Evolutionary conservation across 2,797 vertebrate species (phyloP).

Genomic region (Eulemur coronatus): DNA sequence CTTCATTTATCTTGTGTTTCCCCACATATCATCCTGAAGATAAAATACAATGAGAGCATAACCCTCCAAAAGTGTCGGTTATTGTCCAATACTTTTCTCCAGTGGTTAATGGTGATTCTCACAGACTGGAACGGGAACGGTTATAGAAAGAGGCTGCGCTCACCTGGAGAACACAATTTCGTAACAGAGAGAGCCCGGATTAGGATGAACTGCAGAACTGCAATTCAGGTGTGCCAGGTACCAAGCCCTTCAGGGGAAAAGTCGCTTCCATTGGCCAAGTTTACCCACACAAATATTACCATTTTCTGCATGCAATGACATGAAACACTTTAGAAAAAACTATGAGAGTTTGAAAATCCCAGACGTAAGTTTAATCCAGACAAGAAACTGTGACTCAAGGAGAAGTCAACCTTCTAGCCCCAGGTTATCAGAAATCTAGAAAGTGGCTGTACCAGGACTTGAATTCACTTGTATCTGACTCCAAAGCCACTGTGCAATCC

Average conservation of each 20-base stretch:
- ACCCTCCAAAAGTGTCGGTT: background rate
- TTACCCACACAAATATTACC: background rate
- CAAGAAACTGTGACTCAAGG: background rate
- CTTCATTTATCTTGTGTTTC: background rate
- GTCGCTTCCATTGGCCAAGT: background rate
- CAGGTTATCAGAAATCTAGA: background rate
- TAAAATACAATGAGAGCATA: constrained; percentile 25
- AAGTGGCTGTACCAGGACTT: background rate
- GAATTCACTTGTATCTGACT: background rate
- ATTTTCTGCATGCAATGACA: background rate
- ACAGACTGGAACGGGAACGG: background rate
- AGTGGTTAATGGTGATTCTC: constrained; percentile 17
- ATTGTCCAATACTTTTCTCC: background rate
- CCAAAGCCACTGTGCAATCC: background rate
- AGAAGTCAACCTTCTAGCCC: background rate
- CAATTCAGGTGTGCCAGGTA: background rate
- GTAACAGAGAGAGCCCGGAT: background rate
- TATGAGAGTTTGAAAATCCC: background rate
- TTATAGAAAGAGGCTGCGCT: background rate
- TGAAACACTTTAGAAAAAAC: background rate
- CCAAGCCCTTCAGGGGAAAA: background rate
- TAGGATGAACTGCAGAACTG: background rate
- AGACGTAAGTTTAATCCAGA: background rate
- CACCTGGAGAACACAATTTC: background rate
- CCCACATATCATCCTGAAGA: background rate